Evolutionary conservation across 2,888 invertebrate species (phyloP), one percentile per base, ranked within the genome.

Genomic region (Nemapogon koenigi): DNA sequence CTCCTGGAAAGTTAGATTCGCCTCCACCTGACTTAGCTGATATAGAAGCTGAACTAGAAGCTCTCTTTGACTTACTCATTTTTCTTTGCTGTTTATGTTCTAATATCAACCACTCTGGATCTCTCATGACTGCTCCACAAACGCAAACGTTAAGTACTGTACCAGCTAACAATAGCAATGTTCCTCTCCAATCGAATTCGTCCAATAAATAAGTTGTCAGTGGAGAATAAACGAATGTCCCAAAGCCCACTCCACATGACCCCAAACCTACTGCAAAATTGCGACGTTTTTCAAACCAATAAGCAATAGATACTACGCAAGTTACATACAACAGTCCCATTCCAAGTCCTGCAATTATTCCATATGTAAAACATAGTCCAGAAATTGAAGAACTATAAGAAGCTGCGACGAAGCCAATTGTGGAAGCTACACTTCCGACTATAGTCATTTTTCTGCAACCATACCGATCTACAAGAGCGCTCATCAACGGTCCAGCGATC

Each of bases 211-310:
- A 89, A 32, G 87, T 86, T 1, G 91, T 92, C 52, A 94, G 72
- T 0, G 93, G 93, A 7, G 94, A 90, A 62, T 92, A 93, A 10
- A 94, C 73, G 53, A 94, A 91, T 1, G 94, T 95, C 16, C 94
- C 94, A 45, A 93, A 87, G 3, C 94, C 94, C 1, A 92, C 92
- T 33, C 94, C 94, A 51, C 92, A 92, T 1, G 93, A 92, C 1
- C 93, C 90, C 37, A 94, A 76, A 16, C 94, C 91, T 3, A 93
- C 92, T 7, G 94, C 94, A 49, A 94, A 81, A 26, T 90, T 90
- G 18, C 94, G 83, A 51, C 88, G 88, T 59, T 90, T 91, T 51
- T 94, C 93, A 64, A 95, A 95, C 89, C 94, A 95, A 62, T 91
- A 94, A 1, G 94, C 94, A 38, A 95, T 91, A 37, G 91, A 90